Conservation (phyloP, 2,113 vertebrate species). For the Vombatus ursinus region DNA sequence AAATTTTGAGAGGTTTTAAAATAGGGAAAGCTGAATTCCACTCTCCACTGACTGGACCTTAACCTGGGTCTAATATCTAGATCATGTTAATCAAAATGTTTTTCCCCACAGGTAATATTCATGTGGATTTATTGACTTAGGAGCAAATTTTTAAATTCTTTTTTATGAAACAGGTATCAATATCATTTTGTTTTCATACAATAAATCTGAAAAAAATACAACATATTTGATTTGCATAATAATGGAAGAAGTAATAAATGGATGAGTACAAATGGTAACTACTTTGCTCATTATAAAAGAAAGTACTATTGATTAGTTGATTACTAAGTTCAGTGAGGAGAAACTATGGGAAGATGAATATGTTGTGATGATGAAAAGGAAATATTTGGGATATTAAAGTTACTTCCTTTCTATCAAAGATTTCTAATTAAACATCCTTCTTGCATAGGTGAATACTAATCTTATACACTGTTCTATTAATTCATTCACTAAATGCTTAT, state of each 20-base stretch:
- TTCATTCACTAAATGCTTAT: too few relatives aligned
- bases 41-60: background rate
- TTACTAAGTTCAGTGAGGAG: accelerated
- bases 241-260: background rate
- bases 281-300: background rate
- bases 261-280: background rate
- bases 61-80: background rate
- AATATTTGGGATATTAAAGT: background rate
- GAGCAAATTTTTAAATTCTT: background rate
- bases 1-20: background rate
- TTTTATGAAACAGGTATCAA: background rate
- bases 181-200: background rate
- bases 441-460: background rate
- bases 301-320: background rate
- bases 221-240: background rate
- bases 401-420: background rate
- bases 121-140: background rate
- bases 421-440: background rate
- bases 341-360: background rate
- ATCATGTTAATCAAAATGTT: background rate
- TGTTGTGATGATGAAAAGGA: background rate
- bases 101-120: background rate
- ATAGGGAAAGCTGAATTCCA: background rate
- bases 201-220: background rate
- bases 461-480: background rate